Evolutionary conservation across 2,888 invertebrate species (phyloP).

Genomic region (Rotaria macrura): DNA sequence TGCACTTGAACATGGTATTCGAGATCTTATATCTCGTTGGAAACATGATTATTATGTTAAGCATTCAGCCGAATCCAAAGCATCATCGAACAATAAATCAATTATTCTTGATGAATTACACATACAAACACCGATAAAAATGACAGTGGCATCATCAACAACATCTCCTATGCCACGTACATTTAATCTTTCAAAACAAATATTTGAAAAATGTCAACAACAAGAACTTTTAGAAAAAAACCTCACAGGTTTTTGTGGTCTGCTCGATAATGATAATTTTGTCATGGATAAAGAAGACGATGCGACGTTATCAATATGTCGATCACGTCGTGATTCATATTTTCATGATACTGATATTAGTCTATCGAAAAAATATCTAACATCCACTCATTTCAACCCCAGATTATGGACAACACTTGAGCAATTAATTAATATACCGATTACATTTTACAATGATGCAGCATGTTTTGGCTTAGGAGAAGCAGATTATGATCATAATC

Average conservation of each 20-base stretch:
- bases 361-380: neutral
- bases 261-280: neutral
- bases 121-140: neutral
- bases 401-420: neutral
- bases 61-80: neutral
- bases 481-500: neutral
- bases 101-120: neutral
- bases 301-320: too few relatives aligned
- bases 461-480: neutral
- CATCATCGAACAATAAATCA: neutral
- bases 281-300: neutral
- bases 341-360: neutral
- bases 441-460: neutral
- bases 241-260: neutral
- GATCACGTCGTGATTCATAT: neutral
- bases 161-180: neutral
- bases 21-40: neutral
- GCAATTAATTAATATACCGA: neutral
- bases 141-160: neutral
- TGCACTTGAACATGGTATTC: neutral
- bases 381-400: neutral
- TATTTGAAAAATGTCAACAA: neutral
- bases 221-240: neutral
- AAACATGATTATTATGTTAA: neutral
- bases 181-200: too few relatives aligned